Evolutionary conservation across 2,113 vertebrate genomes (phyloP).

Genomic region (Ptychochromis oligacanthus): DNA sequence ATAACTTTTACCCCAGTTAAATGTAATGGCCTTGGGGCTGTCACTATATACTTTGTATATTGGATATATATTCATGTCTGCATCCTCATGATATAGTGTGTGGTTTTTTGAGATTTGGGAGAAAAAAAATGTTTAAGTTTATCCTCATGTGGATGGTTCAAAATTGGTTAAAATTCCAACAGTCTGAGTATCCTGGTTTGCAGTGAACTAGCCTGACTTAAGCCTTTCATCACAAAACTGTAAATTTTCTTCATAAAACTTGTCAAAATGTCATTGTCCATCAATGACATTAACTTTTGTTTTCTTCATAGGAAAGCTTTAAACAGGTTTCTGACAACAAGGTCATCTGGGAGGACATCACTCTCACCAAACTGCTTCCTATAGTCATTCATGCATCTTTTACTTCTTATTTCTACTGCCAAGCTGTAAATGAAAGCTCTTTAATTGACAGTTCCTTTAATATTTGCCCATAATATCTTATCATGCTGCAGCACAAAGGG

Average conservation of each 20-base stretch:
- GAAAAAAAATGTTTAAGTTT: not conserved
- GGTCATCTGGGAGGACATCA: constrained; percentile 1
- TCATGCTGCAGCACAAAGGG: not conserved
- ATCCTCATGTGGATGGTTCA: not conserved
- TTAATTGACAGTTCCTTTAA: constrained; percentile 5
- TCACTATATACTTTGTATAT: not conserved
- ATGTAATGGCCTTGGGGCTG: not conserved
- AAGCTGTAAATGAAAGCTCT: too few species aligned
- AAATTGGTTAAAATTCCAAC: not conserved
- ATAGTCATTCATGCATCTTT: not conserved
- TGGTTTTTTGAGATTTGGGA: not conserved
- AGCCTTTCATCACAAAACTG: not conserved
- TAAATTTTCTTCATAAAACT: not conserved
- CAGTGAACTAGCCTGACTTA: not conserved
- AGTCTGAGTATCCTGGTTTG: not conserved
- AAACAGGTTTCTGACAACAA: constrained; percentile 20
- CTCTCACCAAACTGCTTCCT: not conserved
- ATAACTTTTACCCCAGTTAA: too few species aligned
- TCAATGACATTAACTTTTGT: constrained; percentile 29
- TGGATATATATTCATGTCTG: not conserved
- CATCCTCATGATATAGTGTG: too few species aligned
- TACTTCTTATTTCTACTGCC: not conserved
- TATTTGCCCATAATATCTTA: not conserved
- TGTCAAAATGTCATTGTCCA: not conserved
- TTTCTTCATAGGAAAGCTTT: constrained; percentile 12